Base-by-base conservation (phyloP, 2,888 invertebrate species). In the Andricus quercusramuli region DNA sequence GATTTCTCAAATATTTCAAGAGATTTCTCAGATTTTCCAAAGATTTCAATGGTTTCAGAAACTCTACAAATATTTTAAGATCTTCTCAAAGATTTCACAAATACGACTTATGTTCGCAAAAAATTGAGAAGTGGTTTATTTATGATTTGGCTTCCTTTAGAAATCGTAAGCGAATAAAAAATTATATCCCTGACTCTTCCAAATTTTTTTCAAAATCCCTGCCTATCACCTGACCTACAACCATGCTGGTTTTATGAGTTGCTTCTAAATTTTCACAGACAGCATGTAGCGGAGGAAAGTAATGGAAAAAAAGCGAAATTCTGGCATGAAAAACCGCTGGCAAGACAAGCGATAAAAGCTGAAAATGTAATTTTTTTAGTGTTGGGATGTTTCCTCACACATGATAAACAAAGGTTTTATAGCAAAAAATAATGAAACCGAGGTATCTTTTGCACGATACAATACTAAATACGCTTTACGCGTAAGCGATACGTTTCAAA, bases 401-500 rank as follows among this genome's bases (percentile, higher is more conserved):
- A 51, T 20, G 29, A 70, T 70, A 70, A 70, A 51, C 68, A 70
- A 20, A 29, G 25, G 25, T 25, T 20, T 70, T 70, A 29, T 51
- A 70, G 20, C 20, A 51, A 51, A n/a, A 51, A 29, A n/a, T 70
- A 70, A 47, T 70, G 29, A 70, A 47, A 70, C 47, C 8, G 29
- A 70, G 68, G 29, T 70, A 47, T 56, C 29, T 70, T 47, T 70
- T 47, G 47, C 47, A 70, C 20, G 68, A 29, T 51, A 17, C 17
- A 65, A 29, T 65, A 65, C 65, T 65, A 65, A 65, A 65, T 65
- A 15, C 29, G 47, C 22, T 41, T 13, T 11, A 41, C 41, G 41
- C 41, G 44, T 47, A 47, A 68, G 68, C 68, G 47, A 70, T 70
- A 70, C 22, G 25, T 47, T 68, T 68, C 68, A 68, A 47, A 68